phyloP scores from a whole-genome alignment of 2,888 invertebrate genomes.

The Crematogaster levior region DNA sequence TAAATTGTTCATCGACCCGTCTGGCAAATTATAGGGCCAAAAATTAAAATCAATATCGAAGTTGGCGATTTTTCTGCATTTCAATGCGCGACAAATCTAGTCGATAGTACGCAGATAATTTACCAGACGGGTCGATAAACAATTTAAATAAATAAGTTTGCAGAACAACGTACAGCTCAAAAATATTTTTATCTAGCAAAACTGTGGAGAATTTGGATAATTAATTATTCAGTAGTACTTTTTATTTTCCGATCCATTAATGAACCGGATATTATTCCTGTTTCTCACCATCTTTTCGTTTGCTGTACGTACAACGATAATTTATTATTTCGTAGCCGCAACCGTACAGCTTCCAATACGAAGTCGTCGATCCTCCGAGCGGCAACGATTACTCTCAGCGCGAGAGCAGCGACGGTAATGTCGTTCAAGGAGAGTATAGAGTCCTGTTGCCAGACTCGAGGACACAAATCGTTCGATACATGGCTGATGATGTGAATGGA shows the following conservation, averaged over 20 bases:
- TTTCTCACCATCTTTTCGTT: neutral
- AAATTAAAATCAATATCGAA: too few relatives aligned
- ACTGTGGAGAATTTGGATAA: neutral
- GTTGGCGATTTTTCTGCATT: too few relatives aligned
- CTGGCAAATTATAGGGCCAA: too few relatives aligned
- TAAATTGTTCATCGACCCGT: too few relatives aligned
- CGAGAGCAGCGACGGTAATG: constrained; percentile 93
- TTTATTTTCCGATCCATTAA: neutral
- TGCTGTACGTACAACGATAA: neutral
- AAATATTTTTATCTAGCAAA: neutral
- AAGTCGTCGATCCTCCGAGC: constrained; percentile 92
- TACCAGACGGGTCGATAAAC: too few relatives aligned
- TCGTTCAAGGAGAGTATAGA: constrained; percentile 93
- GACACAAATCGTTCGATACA: constrained; percentile 94
- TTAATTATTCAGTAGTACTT: neutral
- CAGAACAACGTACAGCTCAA: neutral
- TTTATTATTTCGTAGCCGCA: constrained; percentile 74
- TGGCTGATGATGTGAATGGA: constrained; percentile 94
- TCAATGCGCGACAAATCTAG: too few relatives aligned
- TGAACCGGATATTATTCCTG: neutral
- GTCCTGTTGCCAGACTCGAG: constrained; percentile 94
- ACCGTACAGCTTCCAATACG: constrained; percentile 95
- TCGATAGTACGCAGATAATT: too few relatives aligned
- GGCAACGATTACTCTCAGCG: constrained; percentile 95
- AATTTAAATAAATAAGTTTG: too few relatives aligned